Percentiles rank a stretch among this genome's conserved stretches.
These are phyloP conservation scores for Armadillidium nasatum DNA, from an alignment of 1,140 invertebrate genomes.

Conservation along the genomic window DNA sequence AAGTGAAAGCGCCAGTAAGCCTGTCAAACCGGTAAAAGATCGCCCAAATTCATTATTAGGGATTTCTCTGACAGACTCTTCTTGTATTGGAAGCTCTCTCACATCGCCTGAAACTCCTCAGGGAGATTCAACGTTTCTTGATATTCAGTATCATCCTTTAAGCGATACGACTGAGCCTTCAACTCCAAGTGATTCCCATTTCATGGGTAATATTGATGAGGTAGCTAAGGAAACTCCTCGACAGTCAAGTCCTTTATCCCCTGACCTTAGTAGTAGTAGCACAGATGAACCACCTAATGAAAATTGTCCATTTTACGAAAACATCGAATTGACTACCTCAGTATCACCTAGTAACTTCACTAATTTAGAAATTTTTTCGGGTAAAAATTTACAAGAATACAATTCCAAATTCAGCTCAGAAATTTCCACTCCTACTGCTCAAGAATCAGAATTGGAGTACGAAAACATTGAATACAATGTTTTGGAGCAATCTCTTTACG, in stretches of 20 bases:
- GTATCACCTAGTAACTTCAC: neutral
- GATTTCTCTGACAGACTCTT: constrained; percentile 31
- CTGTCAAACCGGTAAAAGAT: constrained; percentile 18
- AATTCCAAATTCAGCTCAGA: neutral
- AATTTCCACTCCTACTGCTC: neutral
- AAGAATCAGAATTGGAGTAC: constrained; percentile 33
- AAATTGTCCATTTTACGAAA: constrained; percentile 43
- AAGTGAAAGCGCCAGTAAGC: neutral
- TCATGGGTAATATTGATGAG: constrained; percentile 33
- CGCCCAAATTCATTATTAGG: constrained; percentile 37
- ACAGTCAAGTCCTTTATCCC: constrained; percentile 40
- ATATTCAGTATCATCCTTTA: constrained; percentile 43
- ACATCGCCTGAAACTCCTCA: constrained; percentile 44
- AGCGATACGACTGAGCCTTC: constrained; percentile 44
- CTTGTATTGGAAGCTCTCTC: constrained; percentile 30
- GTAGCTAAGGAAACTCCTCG: constrained; percentile 28
- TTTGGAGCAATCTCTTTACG: constrained; percentile 28
- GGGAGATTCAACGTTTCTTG: constrained; percentile 42
- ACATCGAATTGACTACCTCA: constrained; percentile 29
- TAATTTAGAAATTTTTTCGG: neutral
- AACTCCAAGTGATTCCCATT: constrained; percentile 43
- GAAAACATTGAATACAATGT: constrained; percentile 36
- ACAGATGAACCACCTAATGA: constrained; percentile 36
- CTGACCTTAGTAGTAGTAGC: constrained; percentile 42
- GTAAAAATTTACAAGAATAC: neutral